Evolutionary conservation across 1,140 invertebrate species (phyloP).

Genomic region (Oryctes rhinoceros): DNA sequence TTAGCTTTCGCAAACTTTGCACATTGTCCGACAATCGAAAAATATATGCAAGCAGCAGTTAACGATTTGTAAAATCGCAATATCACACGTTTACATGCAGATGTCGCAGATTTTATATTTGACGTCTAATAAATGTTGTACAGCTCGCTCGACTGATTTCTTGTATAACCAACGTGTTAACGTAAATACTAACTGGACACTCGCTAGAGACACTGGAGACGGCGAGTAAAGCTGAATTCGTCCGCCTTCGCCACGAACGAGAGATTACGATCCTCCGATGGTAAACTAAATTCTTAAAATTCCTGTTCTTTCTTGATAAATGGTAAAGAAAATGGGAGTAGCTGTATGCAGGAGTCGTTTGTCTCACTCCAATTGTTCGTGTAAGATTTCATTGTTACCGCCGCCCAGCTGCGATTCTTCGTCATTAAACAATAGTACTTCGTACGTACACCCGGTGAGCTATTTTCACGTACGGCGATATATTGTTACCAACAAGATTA

Average conservation of each 20-base stretch:
- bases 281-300: slow-evolving; percentile 20
- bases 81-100: neutral
- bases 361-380: neutral
- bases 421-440: too few species aligned
- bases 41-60: neutral
- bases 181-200: neutral
- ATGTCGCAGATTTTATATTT: slow-evolving; percentile 3
- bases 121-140: neutral
- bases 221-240: neutral
- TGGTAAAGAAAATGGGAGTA: slow-evolving; percentile 2
- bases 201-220: neutral
- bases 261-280: slow-evolving; percentile 2
- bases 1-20: neutral
- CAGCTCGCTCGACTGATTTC: neutral
- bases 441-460: too few species aligned
- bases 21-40: neutral
- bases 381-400: neutral
- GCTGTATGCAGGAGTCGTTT: neutral
- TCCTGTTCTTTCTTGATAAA: slow-evolving; percentile 9
- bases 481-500: too few species aligned
- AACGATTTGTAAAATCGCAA: neutral
- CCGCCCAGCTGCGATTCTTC: too few species aligned
- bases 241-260: neutral
- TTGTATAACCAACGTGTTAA: neutral
- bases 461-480: too few species aligned